Evolutionary conservation across 2,888 invertebrate genomes (phyloP), one percentile per base, ranked within the genome.

Genomic region (Cenopis cana): DNA sequence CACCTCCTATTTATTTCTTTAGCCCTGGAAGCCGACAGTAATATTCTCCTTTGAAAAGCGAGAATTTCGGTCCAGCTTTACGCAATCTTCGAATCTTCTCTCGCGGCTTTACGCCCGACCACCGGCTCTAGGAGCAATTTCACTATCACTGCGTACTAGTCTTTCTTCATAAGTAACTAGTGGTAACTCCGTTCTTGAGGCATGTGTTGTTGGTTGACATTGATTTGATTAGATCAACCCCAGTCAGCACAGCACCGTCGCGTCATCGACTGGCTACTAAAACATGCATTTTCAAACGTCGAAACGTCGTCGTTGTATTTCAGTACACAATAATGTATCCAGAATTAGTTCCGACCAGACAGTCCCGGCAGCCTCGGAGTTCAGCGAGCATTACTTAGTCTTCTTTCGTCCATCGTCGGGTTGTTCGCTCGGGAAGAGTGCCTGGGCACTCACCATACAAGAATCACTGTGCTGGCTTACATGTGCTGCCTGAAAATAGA

Each of bases 401-500:
- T 11, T 60, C 60, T 24, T 46, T 46, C 24, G n/a, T n/a, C 46
- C 46, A n/a, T 46, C 46, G n/a, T 41, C 57, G 36, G 10, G 60
- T 14, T 11, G 60, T 24, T 24, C 10, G 41, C 20, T 38, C 38
- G 20, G 14, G 59, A 41, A 41, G n/a, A 41, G 41, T 41, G 41
- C 38, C 18, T 36, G 11, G 8, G 18, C 24, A n/a, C 60, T 60
- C 46, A 24, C 5, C 24, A 46, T 4, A 20, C 14, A 41, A 41
- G n/a, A 18, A 14, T 50, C 1, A 10, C 18, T n/a, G 52, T 10
- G 33, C 18, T 20, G 20, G 17, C 20, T 64, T 54, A 64, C 64
- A 64, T 54, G 38, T 33, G 52, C 24, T 36, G 64, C 64, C 64
- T 64, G 38, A 54, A 54, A 62, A 36, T 20, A 36, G n/a, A 62